Base-by-base conservation (phyloP, 2,888 invertebrate genomes). In the Tenthredo scrophulariae region DNA sequence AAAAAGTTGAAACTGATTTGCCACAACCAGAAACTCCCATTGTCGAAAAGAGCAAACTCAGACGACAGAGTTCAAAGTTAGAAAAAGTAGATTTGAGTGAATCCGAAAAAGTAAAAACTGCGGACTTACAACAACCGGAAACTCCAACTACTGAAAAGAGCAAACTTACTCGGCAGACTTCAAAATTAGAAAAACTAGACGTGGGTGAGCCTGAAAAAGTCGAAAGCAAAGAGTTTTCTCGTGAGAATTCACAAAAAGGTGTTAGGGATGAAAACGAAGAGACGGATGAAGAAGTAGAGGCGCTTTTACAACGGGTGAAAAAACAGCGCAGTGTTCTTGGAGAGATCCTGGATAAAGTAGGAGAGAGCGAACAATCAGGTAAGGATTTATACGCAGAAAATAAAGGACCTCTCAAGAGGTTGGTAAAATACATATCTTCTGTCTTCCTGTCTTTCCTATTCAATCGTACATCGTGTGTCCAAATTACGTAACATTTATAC, bases 281-380 rank as follows among this genome's bases (percentile, higher is more conserved):
- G 84, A 92, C 93, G 22, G 95, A 96, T 89, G 95, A 95, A 84
- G 95, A 95, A 88, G 93, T 96, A 89, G 96, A 96, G 92, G 95
- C 95, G 86, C 94, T 96, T 85, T 93, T 96, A 77, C 95, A 94
- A 92, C 94, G 96, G 89, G 96, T 96, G 88, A 95, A 96, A 92
- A 95, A 95, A 90, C 96, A 97, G 92, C 95, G 96, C 92, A 96
- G 95, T 93, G 95, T 96, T 89, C 94, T 96, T 90, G 96, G 96
- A 88, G 96, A 96, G 93, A 96, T 96, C 89, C 94, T 96, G 86
- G 95, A 95, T 91, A 94, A 95, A 91, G 95, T 95, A 67, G 89
- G 88, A 86, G 91, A 90, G 84, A 86, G 86, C 84, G 85, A 84
- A 75, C 86, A 84, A 88, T 87, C 88, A 90, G 91, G 90, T 91